A percentile compares a stretch with the other conserved stretches of the same genome.
phyloP scores from a whole-genome alignment of 2,113 vertebrate genomes.

The Mormyrus lacerda region DNA sequence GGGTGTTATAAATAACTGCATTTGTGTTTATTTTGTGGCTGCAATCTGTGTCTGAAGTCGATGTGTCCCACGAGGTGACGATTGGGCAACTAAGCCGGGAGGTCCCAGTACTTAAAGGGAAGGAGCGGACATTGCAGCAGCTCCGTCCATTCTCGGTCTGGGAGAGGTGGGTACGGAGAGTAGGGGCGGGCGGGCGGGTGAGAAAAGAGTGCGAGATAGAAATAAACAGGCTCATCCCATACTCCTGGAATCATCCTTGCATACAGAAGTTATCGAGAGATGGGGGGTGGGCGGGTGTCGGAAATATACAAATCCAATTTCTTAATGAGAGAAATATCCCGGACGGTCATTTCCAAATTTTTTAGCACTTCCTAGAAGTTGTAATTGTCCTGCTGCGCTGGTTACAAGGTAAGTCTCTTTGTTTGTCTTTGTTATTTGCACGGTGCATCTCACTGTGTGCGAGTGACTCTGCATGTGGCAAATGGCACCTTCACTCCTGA shows the following conservation, averaged over 20 bases:
- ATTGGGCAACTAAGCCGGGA: conserved; percentile 43
- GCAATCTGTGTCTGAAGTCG: conserved; percentile 36
- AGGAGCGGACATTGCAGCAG: conserved; percentile 41
- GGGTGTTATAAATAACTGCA: background rate
- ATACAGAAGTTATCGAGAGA: conserved; percentile 38
- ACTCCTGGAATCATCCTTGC: conserved; percentile 47
- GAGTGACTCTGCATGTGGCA: conserved; percentile 13
- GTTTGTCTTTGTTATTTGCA: background rate
- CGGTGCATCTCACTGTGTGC: conserved; percentile 16
- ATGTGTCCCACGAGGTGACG: conserved; percentile 30
- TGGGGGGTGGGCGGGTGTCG: conserved; percentile 30
- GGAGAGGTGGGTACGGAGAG: conserved; percentile 33
- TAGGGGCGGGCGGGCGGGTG: conserved; percentile 30
- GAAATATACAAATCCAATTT: conserved; percentile 26
- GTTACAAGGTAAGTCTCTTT: conserved; percentile 36
- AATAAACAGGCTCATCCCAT: conserved; percentile 34
- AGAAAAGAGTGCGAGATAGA: conserved; percentile 32
- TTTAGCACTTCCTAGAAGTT: conserved; percentile 4
- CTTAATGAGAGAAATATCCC: conserved; percentile 14
- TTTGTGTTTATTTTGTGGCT: background rate
- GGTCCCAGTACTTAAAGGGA: conserved; percentile 7
- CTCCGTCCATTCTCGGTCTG: conserved; percentile 41
- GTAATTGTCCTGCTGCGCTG: background rate
- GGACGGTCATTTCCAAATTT: conserved; percentile 25
- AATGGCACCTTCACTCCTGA: conserved; percentile 19